Evolutionary conservation across 64 coral and sea anemone genomes (phyloP), one percentile per base, ranked within the genome.

Genomic region (Stylophora pistillata): DNA sequence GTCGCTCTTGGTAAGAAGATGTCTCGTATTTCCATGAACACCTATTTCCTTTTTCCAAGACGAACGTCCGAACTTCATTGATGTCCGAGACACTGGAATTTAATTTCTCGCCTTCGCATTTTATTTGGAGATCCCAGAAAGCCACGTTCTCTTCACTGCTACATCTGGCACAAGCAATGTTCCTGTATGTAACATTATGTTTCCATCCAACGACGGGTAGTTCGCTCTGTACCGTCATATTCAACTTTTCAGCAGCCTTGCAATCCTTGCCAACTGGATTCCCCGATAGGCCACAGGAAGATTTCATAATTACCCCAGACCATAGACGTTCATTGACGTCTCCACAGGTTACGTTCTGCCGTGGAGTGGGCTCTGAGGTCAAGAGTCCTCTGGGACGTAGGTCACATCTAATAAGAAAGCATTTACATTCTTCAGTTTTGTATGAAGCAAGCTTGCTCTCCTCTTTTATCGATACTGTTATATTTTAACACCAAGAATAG

Each of bases 101-200:
- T 37, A 5, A 17, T 41, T 7, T 41, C 7, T 7, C 7, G 18
- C 13, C 13, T 34, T 1, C 3, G 16, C 32, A 41, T 5, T 15
- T 9, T 15, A 74, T 74, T 18, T 74, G 9, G 3, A 74, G 73
- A 20, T 34, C 73, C 32, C 73, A 74, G 73, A 34, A 74, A 34
- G 73, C 15, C 14, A 53, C 17, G 73, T 74, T 74, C 10, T 20
- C 33, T 74, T 20, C 32, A 21, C 15, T 37, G 32, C 52, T 47
- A 18, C 73, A 74, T 47, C 33, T 74, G 31, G 73, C 73, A 74
- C 73, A 74, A 17, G 73, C 73, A 74, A 47, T 34, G 31, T 34
- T 74, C 10, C 31, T 34, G 32, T 74, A 74, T 16, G 73, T 74
- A 41, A 74, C 17, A 74, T 74, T 74, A 3, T 32, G 30, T 3